These are phyloP conservation scores for Spilogale gracilis DNA, from an alignment of 2,113 vertebrate species.

Conservation along the genomic window DNA sequence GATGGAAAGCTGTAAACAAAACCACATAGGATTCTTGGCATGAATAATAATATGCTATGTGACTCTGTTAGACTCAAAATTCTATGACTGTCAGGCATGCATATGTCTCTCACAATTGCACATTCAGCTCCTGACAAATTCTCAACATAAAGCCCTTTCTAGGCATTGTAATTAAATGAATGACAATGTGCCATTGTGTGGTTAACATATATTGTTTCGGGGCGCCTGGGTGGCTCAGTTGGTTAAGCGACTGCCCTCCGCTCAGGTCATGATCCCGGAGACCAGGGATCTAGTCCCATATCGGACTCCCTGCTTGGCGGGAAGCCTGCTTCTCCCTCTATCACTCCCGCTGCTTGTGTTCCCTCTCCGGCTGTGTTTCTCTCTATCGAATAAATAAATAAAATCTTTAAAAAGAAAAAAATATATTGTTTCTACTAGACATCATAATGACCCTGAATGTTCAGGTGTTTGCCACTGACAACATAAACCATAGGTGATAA, in stretches of 20 bases:
- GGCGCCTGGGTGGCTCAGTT: too few species aligned
- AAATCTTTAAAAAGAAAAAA: too few species aligned
- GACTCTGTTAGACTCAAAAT: not conserved
- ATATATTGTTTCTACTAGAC: not conserved
- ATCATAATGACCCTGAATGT: not conserved
- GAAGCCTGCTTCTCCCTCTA: too few species aligned
- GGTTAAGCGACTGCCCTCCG: too few species aligned
- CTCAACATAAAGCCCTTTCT: not conserved
- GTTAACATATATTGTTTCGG: not conserved
- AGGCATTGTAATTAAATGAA: not conserved
- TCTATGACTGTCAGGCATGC: accelerated
- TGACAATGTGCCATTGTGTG: not conserved
- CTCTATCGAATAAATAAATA: too few species aligned
- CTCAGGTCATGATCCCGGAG: too few species aligned
- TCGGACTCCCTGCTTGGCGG: too few species aligned
- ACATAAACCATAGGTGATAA: not conserved
- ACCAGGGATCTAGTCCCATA: too few species aligned
- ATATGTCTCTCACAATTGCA: not conserved
- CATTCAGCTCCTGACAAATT: not conserved
- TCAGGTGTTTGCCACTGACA: not conserved
- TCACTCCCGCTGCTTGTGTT: too few species aligned
- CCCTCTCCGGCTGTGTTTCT: too few species aligned
- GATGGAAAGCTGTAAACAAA: not conserved
- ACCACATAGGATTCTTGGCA: not conserved
- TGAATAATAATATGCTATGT: not conserved